phyloP scores from a whole-genome alignment of 2,888 invertebrate genomes.

The Chydorus sphaericus region DNA sequence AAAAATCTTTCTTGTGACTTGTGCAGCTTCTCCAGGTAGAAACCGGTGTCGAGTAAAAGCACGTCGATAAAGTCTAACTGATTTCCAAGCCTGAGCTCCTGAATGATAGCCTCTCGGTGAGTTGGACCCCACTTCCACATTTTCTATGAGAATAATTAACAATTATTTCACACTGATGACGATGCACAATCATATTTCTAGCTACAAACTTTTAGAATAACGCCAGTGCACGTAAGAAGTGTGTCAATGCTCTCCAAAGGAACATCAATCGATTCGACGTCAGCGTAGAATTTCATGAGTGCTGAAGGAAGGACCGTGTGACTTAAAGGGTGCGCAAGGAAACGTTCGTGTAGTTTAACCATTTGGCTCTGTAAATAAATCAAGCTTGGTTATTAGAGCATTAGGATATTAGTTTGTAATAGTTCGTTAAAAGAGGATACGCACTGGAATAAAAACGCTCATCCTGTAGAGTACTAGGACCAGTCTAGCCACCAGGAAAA shows the following conservation, averaged over 20 bases:
- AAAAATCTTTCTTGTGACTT: conserved; percentile 57
- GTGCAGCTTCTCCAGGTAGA: conserved; percentile 86
- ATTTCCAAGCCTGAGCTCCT: conserved; percentile 70
- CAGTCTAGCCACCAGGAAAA: conserved; percentile 91
- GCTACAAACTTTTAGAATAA: conserved; percentile 65
- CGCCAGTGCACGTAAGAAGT: conserved; percentile 95
- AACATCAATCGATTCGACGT: conserved; percentile 92
- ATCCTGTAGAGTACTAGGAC: conserved; percentile 57
- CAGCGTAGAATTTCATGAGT: conserved; percentile 96
- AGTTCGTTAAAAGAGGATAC: background rate
- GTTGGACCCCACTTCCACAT: conserved; percentile 89
- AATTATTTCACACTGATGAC: no score
- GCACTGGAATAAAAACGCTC: conserved; percentile 36
- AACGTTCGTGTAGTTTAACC: conserved; percentile 45
- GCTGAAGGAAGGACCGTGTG: conserved; percentile 69
- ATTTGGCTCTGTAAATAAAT: no score
- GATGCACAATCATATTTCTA: no score
- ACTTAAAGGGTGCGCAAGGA: conserved; percentile 77
- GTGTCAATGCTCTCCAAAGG: conserved; percentile 99
- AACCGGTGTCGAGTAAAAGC: conserved; percentile 97
- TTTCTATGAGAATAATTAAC: conserved; percentile 28
- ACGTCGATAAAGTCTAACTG: conserved; percentile 95
- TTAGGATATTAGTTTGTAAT: background rate
- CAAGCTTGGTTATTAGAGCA: no score
- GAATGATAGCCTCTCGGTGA: conserved; percentile 72